Percentiles rank a stretch among this genome's conserved stretches.
Evolutionary conservation across 2,113 vertebrate genomes (phyloP).

Genomic region (Marmota monax): DNA sequence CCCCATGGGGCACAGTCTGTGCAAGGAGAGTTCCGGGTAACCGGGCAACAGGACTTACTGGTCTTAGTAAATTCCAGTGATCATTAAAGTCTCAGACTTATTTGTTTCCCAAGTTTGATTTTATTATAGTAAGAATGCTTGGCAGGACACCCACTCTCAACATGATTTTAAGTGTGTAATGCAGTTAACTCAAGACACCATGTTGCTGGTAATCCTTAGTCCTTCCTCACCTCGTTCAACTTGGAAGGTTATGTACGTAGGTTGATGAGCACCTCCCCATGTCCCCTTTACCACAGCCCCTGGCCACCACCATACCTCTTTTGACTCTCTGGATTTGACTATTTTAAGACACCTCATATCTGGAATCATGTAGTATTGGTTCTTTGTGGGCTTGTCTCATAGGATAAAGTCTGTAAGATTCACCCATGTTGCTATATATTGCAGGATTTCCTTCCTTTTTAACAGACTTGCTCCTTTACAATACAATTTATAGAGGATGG

Average conservation of each 20-base stretch:
- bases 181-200: background rate
- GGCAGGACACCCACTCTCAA: background rate
- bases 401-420: background rate
- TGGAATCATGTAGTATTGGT: background rate
- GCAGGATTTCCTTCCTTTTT: background rate
- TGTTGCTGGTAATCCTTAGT: background rate
- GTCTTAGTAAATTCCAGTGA: constrained; percentile 1
- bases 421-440: background rate
- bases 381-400: background rate
- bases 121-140: background rate
- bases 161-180: background rate
- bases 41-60: background rate
- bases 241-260: background rate
- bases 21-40: background rate
- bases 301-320: background rate
- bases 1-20: background rate
- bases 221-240: background rate
- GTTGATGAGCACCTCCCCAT: background rate
- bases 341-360: background rate
- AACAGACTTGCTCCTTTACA: background rate
- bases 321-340: background rate
- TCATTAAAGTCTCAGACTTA: background rate
- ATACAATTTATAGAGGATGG: background rate
- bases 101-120: background rate
- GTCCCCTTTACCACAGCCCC: background rate